These are phyloP conservation scores for Rotaria socialis DNA, from an alignment of 2,888 invertebrate genomes.

Conservation along the genomic window DNA sequence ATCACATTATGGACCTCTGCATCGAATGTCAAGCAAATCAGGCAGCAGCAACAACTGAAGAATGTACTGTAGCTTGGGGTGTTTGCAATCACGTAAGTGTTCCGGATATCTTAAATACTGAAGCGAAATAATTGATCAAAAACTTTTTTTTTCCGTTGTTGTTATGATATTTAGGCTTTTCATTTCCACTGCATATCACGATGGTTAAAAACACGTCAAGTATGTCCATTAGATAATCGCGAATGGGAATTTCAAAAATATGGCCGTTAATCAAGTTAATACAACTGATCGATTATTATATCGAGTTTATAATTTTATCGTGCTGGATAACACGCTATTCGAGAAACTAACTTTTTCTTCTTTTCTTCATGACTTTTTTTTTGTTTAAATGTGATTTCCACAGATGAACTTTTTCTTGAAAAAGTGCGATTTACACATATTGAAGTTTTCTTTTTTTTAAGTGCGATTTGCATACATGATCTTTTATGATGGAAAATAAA, in stretches of 20 bases:
- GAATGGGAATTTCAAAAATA: slow-evolving; percentile 99
- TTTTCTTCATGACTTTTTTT: neutral
- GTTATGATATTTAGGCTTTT: slow-evolving; percentile 73
- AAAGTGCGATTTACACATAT: too few relatives aligned
- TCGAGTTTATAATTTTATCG: too few relatives aligned
- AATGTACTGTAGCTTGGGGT: slow-evolving; percentile 99
- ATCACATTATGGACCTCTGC: slow-evolving; percentile 98
- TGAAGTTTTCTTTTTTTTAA: too few relatives aligned
- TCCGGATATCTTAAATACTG: neutral
- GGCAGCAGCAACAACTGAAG: slow-evolving; percentile 93
- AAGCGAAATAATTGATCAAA: too few relatives aligned
- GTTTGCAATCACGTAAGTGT: slow-evolving; percentile 72
- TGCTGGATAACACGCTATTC: neutral
- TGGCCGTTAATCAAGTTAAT: neutral
- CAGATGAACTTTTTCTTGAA: too few relatives aligned
- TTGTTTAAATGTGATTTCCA: too few relatives aligned
- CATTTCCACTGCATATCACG: slow-evolving; percentile 99
- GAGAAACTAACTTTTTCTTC: neutral
- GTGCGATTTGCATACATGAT: too few relatives aligned
- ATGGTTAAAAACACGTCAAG: slow-evolving; percentile 97
- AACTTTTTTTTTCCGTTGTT: too few relatives aligned
- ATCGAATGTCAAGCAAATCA: slow-evolving; percentile 91
- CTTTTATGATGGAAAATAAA: neutral
- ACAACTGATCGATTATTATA: too few relatives aligned
- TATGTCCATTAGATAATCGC: slow-evolving; percentile 97